These are phyloP conservation scores for Fringilla coelebs DNA, from an alignment of 2,797 vertebrate genomes.

Conservation along the genomic window DNA sequence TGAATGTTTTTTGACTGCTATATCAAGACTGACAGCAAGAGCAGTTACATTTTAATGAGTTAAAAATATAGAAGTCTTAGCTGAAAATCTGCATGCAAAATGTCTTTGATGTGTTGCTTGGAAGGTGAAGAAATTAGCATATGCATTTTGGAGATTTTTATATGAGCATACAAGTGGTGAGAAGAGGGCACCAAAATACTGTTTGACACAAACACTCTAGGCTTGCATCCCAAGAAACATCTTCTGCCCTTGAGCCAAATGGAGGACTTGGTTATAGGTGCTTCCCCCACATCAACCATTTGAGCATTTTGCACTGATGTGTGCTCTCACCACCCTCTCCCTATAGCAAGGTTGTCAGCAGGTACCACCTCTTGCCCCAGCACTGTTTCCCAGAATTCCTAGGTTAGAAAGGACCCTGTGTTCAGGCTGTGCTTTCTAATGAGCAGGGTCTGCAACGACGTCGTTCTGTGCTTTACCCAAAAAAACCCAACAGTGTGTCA, in stretches of 20 bases:
- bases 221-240: neutral
- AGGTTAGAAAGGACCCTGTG: neutral
- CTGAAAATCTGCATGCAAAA: neutral
- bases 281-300: rapidly evolving
- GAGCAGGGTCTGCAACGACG: rapidly evolving
- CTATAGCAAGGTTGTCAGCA: neutral
- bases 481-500: neutral
- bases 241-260: neutral
- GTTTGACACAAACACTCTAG: neutral
- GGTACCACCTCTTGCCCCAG: neutral
- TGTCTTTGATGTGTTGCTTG: neutral
- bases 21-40: neutral
- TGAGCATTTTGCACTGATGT: neutral
- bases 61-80: neutral
- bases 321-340: neutral
- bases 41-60: neutral
- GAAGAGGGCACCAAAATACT: neutral
- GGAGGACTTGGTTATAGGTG: neutral
- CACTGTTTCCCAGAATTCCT: neutral
- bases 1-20: neutral
- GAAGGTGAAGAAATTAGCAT: neutral
- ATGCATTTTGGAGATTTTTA: neutral
- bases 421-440: neutral
- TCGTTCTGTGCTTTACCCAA: neutral
- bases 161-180: neutral